Evolutionary conservation across 2,113 vertebrate species (phyloP).

Genomic region (Cariama cristata): DNA sequence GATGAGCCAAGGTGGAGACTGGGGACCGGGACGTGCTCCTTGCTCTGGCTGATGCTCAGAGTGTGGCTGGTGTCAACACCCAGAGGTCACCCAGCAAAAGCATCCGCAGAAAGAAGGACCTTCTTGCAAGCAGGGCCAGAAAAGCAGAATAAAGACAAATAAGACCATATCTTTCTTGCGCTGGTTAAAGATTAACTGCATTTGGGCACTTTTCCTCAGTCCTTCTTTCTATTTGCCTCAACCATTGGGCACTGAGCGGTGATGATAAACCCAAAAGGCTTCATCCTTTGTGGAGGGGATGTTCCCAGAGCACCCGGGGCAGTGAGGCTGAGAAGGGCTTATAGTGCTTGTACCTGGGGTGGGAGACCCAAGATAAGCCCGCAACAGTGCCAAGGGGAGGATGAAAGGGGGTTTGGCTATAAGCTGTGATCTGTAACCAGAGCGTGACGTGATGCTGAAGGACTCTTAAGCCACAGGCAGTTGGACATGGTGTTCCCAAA

Average conservation of each 20-base stretch:
- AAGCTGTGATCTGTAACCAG: not conserved
- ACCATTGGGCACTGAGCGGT: not conserved
- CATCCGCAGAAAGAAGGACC: not conserved
- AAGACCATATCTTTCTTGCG: not conserved
- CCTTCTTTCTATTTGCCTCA: not conserved
- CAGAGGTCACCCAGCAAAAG: not conserved
- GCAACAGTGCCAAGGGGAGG: fast-evolving
- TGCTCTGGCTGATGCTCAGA: not conserved
- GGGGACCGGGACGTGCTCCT: fast-evolving
- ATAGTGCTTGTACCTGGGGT: not conserved
- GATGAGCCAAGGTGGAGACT: not conserved
- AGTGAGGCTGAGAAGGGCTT: not conserved
- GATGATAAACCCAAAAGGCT: not conserved
- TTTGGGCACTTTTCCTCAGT: not conserved
- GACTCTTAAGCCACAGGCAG: not conserved
- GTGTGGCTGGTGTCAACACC: not conserved
- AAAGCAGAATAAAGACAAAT: not conserved
- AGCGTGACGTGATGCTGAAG: not conserved
- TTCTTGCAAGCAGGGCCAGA: not conserved
- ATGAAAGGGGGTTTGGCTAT: fast-evolving
- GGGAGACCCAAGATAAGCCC: not conserved
- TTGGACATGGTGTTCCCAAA: not conserved
- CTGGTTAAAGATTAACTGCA: not conserved
- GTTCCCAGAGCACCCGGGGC: not conserved
- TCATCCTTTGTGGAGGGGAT: not conserved